phyloP scores from a whole-genome alignment of 2,113 vertebrate species.

The Muscicapa adusta region DNA sequence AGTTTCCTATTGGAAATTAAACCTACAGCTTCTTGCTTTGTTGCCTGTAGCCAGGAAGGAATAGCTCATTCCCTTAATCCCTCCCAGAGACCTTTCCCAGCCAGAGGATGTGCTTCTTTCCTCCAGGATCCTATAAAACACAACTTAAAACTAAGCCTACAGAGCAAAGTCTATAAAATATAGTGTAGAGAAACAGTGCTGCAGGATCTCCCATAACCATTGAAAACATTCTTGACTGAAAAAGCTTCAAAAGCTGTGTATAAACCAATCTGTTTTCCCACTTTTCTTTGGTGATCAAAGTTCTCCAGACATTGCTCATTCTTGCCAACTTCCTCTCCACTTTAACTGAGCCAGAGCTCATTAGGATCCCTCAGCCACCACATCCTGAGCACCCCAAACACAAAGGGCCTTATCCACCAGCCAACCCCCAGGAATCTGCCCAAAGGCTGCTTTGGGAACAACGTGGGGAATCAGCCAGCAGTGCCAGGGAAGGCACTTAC shows the following conservation, averaged over 20 bases:
- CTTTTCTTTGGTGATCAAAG: background rate
- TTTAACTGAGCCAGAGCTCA: background rate
- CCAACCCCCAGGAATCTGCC: background rate
- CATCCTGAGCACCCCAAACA: background rate
- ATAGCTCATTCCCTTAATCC: background rate
- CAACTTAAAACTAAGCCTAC: background rate
- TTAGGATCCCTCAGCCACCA: background rate
- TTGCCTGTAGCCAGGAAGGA: background rate
- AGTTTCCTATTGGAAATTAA: constrained; percentile 1
- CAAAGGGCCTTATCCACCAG: background rate
- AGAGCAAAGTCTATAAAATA: background rate
- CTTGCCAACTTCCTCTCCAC: background rate
- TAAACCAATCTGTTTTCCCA: background rate
- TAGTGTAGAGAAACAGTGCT: background rate
- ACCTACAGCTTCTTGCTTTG: background rate
- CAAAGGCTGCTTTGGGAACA: background rate
- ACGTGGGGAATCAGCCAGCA: background rate
- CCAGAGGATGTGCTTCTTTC: background rate
- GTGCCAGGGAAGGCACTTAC: background rate
- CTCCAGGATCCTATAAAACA: background rate
- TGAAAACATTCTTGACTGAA: background rate
- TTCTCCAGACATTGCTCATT: background rate
- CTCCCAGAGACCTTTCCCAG: background rate
- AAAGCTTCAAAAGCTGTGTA: background rate
- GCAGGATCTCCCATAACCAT: background rate